A percentile compares a stretch with the other conserved stretches of the same genome.
Conservation (phyloP, 2,113 vertebrate species). For the Tamias sibiricus region DNA sequence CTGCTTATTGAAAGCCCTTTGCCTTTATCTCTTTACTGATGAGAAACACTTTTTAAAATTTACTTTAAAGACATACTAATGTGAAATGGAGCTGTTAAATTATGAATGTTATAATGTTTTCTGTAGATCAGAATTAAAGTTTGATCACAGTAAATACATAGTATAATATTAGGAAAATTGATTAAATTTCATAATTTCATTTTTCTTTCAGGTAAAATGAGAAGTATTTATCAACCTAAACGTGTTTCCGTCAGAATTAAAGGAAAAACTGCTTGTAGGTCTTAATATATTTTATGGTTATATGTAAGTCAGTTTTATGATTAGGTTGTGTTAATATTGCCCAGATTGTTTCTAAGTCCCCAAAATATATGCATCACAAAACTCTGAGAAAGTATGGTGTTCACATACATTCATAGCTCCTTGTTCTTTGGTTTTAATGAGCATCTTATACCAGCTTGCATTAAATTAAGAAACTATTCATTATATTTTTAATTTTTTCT, state of each 20-base stretch:
- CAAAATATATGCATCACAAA: background rate
- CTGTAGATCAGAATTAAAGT: background rate
- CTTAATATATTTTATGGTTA: background rate
- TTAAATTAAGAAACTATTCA: background rate
- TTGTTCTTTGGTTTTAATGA: background rate
- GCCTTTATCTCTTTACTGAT: background rate
- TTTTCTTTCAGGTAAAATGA: background rate
- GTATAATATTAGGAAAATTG: background rate
- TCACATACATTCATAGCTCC: background rate
- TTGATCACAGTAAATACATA: background rate
- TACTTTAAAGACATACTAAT: background rate
- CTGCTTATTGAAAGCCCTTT: background rate
- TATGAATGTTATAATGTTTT: background rate
- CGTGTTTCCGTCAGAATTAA: background rate
- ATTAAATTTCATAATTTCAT: background rate
- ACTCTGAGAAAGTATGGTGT: background rate
- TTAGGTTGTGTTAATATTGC: background rate
- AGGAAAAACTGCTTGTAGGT: background rate
- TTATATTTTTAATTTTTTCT: background rate
- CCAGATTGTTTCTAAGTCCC: background rate
- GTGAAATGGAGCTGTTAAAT: background rate
- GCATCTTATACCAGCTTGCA: background rate
- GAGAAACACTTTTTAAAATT: background rate
- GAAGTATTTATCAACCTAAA: background rate
- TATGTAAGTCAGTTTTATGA: background rate